Percentiles rank a stretch among this genome's conserved stretches.
These are phyloP conservation scores for Cecidostiba fungosa DNA, from an alignment of 2,888 invertebrate genomes.

Conservation along the genomic window DNA sequence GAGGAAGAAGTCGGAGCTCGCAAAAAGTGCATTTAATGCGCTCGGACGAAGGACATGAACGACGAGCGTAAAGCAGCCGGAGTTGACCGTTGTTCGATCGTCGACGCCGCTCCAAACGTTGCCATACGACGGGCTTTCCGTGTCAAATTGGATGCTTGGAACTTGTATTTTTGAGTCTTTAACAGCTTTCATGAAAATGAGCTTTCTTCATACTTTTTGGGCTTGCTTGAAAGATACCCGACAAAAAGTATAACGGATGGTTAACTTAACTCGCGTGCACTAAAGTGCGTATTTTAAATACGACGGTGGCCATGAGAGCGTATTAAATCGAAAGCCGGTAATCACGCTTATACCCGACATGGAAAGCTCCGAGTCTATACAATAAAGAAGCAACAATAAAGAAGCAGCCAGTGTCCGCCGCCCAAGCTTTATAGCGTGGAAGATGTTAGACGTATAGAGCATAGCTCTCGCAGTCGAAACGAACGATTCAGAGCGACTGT, in stretches of 20 bases:
- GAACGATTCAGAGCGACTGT: conserved; percentile 70
- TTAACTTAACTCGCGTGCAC: neutral
- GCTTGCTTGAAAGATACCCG: neutral
- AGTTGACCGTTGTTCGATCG: conserved; percentile 18
- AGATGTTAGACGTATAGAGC: conserved; percentile 59
- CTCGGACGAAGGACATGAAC: neutral
- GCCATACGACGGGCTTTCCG: conserved; percentile 20
- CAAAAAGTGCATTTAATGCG: conserved; percentile 54
- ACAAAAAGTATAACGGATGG: neutral
- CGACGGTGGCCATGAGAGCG: neutral
- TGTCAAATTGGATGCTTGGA: conserved; percentile 4
- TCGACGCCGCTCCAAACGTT: neutral
- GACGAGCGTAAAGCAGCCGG: conserved; percentile 25
- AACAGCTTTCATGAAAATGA: neutral
- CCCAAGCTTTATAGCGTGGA: conserved; percentile 70
- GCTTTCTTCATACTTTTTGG: neutral
- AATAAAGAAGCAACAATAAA: conserved; percentile 37
- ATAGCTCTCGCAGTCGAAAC: conserved; percentile 48
- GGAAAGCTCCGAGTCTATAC: neutral
- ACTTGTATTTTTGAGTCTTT: conserved; percentile 3
- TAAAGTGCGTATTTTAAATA: too few species aligned
- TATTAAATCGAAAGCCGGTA: neutral
- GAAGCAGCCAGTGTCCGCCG: conserved; percentile 34
- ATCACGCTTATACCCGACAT: neutral
- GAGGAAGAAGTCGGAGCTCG: conserved; percentile 40